Percentiles rank a stretch among this genome's conserved stretches.
Conservation (phyloP, 2,797 vertebrate genomes). For the Mus caroli region DNA sequence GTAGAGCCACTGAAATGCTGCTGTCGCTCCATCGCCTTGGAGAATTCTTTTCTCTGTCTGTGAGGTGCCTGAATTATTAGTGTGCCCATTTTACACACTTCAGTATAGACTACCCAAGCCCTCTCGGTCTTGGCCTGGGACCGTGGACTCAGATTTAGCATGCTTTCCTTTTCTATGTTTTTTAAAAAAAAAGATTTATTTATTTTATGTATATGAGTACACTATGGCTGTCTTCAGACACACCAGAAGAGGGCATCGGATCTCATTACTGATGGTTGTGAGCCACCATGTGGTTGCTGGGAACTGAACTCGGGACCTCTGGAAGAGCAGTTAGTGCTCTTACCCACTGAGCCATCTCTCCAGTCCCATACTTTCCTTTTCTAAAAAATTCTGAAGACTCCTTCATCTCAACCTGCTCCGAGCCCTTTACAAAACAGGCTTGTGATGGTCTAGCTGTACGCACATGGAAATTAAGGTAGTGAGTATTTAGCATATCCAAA, state of each 20-base stretch:
- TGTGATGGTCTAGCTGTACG: neutral
- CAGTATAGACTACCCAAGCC: neutral
- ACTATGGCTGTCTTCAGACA: no score
- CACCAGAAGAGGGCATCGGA: no score
- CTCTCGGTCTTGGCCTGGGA: neutral
- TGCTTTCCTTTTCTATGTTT: neutral
- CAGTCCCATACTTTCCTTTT: neutral
- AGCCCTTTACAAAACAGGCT: neutral
- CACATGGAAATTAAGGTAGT: constrained; percentile 60
- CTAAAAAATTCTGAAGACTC: neutral
- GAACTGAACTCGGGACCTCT: no score
- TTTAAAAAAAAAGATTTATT: no score
- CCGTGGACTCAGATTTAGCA: neutral
- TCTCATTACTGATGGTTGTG: no score
- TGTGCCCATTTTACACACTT: neutral
- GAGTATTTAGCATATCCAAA: constrained; percentile 46
- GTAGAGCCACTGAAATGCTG: neutral
- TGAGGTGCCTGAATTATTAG: neutral
- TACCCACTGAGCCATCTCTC: no score
- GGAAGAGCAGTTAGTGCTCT: no score
- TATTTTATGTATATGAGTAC: no score
- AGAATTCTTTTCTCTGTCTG: neutral
- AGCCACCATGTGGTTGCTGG: no score
- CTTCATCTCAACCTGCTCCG: neutral
- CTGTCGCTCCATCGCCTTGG: accelerated